phyloP scores from a whole-genome alignment of 2,797 vertebrate genomes.

The Lithobates pipiens region DNA sequence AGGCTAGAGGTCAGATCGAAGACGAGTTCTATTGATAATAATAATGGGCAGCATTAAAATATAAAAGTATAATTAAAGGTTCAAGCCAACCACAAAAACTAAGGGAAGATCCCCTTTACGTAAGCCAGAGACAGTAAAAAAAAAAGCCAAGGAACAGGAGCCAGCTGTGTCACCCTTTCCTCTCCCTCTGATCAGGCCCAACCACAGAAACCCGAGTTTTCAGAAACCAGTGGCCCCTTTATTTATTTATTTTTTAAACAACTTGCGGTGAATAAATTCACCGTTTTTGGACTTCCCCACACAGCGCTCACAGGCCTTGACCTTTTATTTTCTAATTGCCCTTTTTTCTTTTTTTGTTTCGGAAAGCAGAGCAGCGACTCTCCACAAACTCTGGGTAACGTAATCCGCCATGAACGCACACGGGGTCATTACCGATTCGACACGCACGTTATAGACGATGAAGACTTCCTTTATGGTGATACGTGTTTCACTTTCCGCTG shows the following conservation, averaged over 20 bases:
- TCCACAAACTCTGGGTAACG: constrained; percentile 17
- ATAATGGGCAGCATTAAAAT: too few species aligned
- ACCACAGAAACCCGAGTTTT: not conserved
- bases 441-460: constrained; percentile 27
- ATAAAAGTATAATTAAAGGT: too few species aligned
- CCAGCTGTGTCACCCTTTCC: too few species aligned
- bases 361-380: constrained; percentile 18
- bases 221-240: constrained; percentile 2
- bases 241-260: not conserved
- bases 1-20: too few species aligned
- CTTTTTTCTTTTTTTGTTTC: constrained; percentile 27
- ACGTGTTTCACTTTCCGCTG: constrained; percentile 11
- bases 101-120: too few species aligned
- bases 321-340: constrained; percentile 55
- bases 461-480: constrained; percentile 30
- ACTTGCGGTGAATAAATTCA: constrained; percentile 5
- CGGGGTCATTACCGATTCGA: constrained; percentile 43
- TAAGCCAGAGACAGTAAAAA: too few species aligned
- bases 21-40: too few species aligned
- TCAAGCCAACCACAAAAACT: too few species aligned
- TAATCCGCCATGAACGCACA: constrained; percentile 43
- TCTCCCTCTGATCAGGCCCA: not conserved
- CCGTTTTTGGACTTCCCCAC: constrained; percentile 30
- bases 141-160: not conserved
- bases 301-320: constrained; percentile 20